Evolutionary conservation across 2,113 vertebrate genomes (phyloP), one percentile per base, ranked within the genome.

Genomic region (Neodon shergylaensis): DNA sequence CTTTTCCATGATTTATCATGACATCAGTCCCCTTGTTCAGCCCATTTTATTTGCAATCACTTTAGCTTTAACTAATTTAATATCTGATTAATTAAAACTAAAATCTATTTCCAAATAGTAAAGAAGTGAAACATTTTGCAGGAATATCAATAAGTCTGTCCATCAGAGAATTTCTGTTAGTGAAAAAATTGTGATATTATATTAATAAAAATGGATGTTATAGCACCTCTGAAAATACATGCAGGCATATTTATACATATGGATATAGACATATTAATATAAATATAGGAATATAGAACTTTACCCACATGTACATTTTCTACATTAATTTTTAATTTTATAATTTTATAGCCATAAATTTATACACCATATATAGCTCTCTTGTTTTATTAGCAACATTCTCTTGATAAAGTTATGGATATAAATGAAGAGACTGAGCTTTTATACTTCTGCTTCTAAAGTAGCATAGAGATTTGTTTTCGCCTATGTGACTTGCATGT

Each of bases 401-500:
- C 33, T n/a, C 4, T 54, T 54, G 17, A 82, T 8, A 24, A 26
- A 39, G 2, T 14, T 65, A 31, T 42, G 63, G 24, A 65, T 26
- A 83, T 28, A 42, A 8, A 63, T 63, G 1, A 24, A 61, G 7
- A 82, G 3, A 61, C 16, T 12, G 1, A 7, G 33, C 1, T 19
- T 61, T 76, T 65, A 54, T 16, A 78, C 39, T 84, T 65, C 4
- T 66, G 7, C n/a, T 82, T 92, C 12, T 28, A 16, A 28, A 24
- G 7, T 16, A 83, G 12, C 17, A 70, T 26, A 44, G 26, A 74
- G 33, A n/a, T 24, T 39, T n/a, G 0, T 16, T 92, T 85, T 4
- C 12, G 7, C 0, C 42, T 14, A 49, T 3, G 49, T 74, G 28
- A 4, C 0, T 28, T 44, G 3, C 9, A n/a, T 17, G 12, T 3